Evolutionary conservation across 2,113 vertebrate species (phyloP), one percentile per base, ranked within the genome.

Genomic region (Gymnorhina tibicen): DNA sequence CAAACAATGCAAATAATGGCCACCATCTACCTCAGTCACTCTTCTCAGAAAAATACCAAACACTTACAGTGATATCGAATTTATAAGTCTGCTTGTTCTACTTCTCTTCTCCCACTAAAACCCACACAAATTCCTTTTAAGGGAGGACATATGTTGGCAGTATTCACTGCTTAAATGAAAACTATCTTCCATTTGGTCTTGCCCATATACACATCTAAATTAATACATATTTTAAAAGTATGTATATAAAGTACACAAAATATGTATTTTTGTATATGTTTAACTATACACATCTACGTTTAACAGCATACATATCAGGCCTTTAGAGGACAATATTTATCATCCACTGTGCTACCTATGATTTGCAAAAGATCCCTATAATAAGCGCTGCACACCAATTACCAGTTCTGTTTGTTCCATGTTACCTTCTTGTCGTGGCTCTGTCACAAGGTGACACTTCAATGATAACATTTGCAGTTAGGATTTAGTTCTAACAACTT

Each of bases 61-160:
- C 33, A 35, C 24, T 73, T 52, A 83, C 3, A 60, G n/a, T 33
- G n/a, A 66, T 49, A 66, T 28, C n/a, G 28, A 23, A 80, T 83
- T 56, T 69, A 0, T 52, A 70, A 76, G 33, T 63, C 79, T 83
- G 52, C 39, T 52, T 52, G 30, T 73, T 87, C 85, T 68, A 21
- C 72, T 91, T 58, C 69, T 91, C 60, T 87, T 55, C 74, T 90
- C 70, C 75, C 83, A 80, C 85, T 64, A 78, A 88, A 92, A 83
- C 41, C 63, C 17, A 27, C 59, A 83, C 33, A 76, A 89, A 86
- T 42, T 73, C 73, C 80, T 89, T 88, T 64, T 73, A 91, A 58
- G 78, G 52, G 10, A 87, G 39, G 47, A 87, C 56, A 28, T 75
- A 60, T 2, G 4, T 50, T 76, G 89, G n/a, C 77, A 87, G 28